Evolutionary conservation across 1,140 invertebrate species (phyloP).

Genomic region (Rhagoletis pomonella): DNA sequence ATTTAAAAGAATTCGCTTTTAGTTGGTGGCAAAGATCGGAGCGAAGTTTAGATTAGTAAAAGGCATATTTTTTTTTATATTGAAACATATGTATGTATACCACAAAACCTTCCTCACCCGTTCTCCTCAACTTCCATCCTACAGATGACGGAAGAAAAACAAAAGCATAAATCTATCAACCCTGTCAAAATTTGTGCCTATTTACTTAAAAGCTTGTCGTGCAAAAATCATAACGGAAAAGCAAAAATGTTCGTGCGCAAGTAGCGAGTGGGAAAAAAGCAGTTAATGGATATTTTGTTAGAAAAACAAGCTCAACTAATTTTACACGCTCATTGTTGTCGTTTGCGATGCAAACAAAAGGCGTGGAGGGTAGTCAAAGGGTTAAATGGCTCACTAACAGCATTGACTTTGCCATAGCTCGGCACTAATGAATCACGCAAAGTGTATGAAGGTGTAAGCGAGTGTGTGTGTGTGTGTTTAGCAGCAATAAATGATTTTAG

Average conservation of each 20-base stretch:
- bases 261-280: background rate
- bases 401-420: background rate
- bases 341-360: background rate
- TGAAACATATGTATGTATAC: too few relatives aligned
- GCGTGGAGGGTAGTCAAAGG: conserved; percentile 56
- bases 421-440: conserved; percentile 7
- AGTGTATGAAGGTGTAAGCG: background rate
- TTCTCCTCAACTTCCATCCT: background rate
- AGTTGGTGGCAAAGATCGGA: too few relatives aligned
- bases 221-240: background rate
- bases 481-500: conserved; percentile 35
- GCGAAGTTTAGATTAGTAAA: too few relatives aligned
- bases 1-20: too few relatives aligned
- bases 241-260: background rate
- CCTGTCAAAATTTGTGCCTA: conserved; percentile 41
- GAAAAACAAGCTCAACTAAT: conserved; percentile 62
- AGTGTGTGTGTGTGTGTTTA: too few relatives aligned
- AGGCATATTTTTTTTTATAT: too few relatives aligned
- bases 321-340: conserved; percentile 65
- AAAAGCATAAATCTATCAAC: conserved; percentile 47
- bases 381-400: conserved; percentile 58
- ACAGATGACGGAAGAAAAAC: background rate
- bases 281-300: conserved; percentile 59
- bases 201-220: conserved; percentile 55
- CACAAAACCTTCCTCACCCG: background rate